Evolutionary conservation across 2,888 invertebrate species (phyloP), one percentile per base, ranked within the genome.

Genomic region (Siphlonurus alternatus): DNA sequence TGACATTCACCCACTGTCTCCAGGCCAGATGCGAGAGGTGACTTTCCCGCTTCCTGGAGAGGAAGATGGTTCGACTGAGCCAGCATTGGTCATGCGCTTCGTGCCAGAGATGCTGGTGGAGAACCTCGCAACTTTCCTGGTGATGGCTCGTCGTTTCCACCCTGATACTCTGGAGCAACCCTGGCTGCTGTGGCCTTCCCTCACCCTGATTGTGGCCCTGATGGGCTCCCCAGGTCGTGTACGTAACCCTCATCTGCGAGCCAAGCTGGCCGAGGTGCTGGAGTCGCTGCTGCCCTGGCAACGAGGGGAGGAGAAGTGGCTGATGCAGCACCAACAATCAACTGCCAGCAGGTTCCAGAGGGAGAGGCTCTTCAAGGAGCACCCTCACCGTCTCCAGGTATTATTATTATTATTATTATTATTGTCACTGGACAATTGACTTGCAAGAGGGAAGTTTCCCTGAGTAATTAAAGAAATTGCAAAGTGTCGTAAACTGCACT

Each of bases 241-340:
- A 66, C 87, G 87, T 71, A 97, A 96, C 78, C 96, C 97, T 0
- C 96, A 97, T 78, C 77, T 95, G 65, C 83, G 96, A 66, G 96
- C 96, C 0, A 83, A 88, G 63, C 76, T 97, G 66, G 95, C 96
- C 0, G 93, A 95, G 74, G 89, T 89, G 62, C 76, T 97, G 15
- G 93, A 95, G 72, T 85, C 89, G 5, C 81, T 97, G 71, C 75
- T 96, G 70, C 95, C 95, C 0, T 80, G 80, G 67, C 80, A 81
- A 25, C 82, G 61, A 61, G 64, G 64, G 23, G 64, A 82, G 0
- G 84, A 85, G 63, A 83, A 83, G 63, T 77, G 72, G 66, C 74
- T 78, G 61, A 76, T 77, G 0, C 75, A 77, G 5, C 70, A 74
- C n/a, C 77, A 76, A 63, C 72, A 73, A 0, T 70, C 74, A 10